These are phyloP conservation scores for Cheirogaleus major DNA, from an alignment of 2,797 vertebrate genomes.

Conservation along the genomic window DNA sequence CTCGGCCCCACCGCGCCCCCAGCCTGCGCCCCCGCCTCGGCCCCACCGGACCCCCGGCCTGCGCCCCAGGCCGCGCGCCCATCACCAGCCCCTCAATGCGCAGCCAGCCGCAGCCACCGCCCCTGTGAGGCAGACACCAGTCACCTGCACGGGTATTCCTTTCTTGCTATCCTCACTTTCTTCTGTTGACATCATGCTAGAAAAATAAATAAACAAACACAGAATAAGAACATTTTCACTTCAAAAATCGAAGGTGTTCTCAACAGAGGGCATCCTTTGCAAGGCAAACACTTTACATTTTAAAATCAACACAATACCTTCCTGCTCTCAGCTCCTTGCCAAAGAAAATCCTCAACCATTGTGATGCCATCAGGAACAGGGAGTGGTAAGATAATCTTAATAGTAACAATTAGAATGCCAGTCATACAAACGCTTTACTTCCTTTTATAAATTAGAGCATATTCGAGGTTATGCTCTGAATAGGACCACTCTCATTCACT, in stretches of 20 bases:
- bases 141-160: background rate
- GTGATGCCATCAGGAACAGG: conserved; percentile 40
- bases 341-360: background rate
- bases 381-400: conserved; percentile 44
- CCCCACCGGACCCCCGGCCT: no score
- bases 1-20: no score
- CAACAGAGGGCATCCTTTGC: background rate
- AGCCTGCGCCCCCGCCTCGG: no score
- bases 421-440: conserved; percentile 36
- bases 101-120: no score
- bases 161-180: background rate
- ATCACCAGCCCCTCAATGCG: no score
- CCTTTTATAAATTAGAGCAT: conserved; percentile 36
- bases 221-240: background rate
- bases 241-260: background rate
- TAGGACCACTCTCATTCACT: background rate
- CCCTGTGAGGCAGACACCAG: background rate
- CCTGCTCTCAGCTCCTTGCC: background rate
- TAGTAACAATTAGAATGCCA: conserved; percentile 56
- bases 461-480: background rate
- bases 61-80: no score
- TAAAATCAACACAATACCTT: background rate
- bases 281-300: background rate
- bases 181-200: background rate
- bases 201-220: background rate